phyloP scores from a whole-genome alignment of 1,140 invertebrate genomes.

The Trissolcus basalis region DNA sequence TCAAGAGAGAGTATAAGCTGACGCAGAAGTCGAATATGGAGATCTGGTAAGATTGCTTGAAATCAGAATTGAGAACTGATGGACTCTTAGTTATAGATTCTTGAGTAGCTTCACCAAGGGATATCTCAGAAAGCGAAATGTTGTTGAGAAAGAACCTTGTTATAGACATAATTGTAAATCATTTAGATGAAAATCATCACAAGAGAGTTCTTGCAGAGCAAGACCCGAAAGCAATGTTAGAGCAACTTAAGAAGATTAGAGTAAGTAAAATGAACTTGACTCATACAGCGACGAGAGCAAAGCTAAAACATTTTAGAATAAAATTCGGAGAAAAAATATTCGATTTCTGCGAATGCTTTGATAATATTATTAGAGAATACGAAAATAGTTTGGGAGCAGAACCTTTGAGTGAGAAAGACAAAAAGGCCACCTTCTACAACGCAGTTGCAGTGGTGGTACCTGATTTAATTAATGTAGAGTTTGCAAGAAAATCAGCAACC shows the following conservation, averaged over 20 bases:
- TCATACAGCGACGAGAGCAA: background rate
- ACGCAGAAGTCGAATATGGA: background rate
- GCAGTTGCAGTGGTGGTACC: slow-evolving; percentile 18
- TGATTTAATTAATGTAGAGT: slow-evolving; percentile 8
- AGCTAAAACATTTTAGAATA: background rate
- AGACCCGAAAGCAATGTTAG: slow-evolving; percentile 1
- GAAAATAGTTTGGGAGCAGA: background rate
- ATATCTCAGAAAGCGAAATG: background rate
- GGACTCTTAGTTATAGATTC: background rate
- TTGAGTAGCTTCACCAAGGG: background rate
- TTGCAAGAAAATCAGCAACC: background rate
- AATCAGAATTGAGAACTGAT: background rate
- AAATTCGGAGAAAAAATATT: background rate
- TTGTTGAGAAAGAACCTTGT: background rate
- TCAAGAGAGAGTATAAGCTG: background rate
- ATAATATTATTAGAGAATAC: slow-evolving; percentile 4
- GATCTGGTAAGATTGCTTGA: background rate
- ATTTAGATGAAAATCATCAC: slow-evolving; percentile 6
- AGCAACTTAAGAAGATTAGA: background rate
- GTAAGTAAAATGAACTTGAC: background rate
- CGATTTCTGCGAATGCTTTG: slow-evolving; percentile 3
- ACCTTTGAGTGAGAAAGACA: slow-evolving; percentile 10
- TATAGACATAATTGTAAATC: background rate
- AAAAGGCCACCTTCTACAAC: slow-evolving; percentile 16
- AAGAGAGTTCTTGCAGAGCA: background rate